Evolutionary conservation across 2,113 vertebrate species (phyloP).

Genomic region (Gopherus evgoodei): DNA sequence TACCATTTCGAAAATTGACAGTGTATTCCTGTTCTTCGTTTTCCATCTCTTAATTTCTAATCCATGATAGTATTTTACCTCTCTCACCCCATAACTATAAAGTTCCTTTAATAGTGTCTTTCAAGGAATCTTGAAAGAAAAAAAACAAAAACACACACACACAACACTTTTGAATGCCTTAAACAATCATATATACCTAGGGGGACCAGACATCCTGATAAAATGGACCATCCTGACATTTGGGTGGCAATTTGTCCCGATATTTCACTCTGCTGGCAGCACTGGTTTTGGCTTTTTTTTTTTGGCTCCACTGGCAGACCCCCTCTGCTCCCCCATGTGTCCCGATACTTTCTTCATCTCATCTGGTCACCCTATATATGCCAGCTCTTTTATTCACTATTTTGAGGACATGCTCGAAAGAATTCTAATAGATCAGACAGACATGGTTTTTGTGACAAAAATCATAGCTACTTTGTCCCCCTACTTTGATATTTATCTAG

Average conservation of each 20-base stretch:
- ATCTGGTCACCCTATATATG: rapidly evolving
- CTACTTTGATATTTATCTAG: slow-evolving; percentile 40
- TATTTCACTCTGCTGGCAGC: too few species aligned
- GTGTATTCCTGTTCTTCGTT: not conserved
- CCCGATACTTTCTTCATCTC: too few species aligned
- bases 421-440: not conserved
- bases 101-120: not conserved
- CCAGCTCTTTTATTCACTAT: rapidly evolving
- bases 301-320: too few species aligned
- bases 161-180: too few species aligned
- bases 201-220: too few species aligned
- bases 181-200: rapidly evolving
- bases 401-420: not conserved
- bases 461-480: not conserved
- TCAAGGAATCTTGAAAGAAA: not conserved
- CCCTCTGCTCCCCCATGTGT: too few species aligned
- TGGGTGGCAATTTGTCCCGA: too few species aligned
- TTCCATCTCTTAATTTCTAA: not conserved
- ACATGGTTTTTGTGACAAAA: not conserved
- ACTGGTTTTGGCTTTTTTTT: too few species aligned
- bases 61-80: not conserved
- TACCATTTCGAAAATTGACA: not conserved
- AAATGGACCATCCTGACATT: too few species aligned
- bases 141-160: too few species aligned
- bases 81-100: not conserved